Conservation (phyloP, 2,113 vertebrate species). For the Xyrauchen texanus region DNA sequence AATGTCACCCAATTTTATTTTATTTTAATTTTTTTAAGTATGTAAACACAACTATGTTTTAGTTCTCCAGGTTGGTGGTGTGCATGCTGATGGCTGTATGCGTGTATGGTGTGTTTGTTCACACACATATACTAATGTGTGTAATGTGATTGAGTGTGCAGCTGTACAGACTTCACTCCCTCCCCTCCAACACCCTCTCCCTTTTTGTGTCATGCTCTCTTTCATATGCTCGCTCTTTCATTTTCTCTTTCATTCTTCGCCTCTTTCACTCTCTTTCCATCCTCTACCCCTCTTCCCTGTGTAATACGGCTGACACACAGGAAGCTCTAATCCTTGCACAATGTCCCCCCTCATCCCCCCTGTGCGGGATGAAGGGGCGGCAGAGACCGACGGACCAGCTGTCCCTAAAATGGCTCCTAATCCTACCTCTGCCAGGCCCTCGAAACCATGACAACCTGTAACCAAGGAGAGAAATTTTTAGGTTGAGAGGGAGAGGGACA, state of each 20-base stretch:
- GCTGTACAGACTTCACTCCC: conserved; percentile 69
- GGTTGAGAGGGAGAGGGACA: conserved; percentile 68
- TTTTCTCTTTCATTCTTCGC: conserved; percentile 78
- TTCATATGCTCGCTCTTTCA: conserved; percentile 74
- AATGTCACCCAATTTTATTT: conserved; percentile 33
- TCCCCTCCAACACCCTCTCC: conserved; percentile 52
- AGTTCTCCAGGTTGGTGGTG: conserved; percentile 61
- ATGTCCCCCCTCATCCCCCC: conserved; percentile 68
- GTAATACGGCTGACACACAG: conserved; percentile 80
- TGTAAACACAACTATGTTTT: conserved; percentile 62
- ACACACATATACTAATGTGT: conserved; percentile 64
- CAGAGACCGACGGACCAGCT: conserved; percentile 77
- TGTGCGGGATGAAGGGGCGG: conserved; percentile 69
- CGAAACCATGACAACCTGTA: conserved; percentile 78
- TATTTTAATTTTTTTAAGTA: background rate
- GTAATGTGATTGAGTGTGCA: conserved; percentile 77
- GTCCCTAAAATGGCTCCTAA: conserved; percentile 80
- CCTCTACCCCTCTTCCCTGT: conserved; percentile 59
- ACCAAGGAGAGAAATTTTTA: conserved; percentile 71
- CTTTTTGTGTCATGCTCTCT: conserved; percentile 70
- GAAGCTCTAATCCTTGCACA: conserved; percentile 81
- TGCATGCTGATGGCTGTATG: conserved; percentile 53
- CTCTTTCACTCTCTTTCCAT: conserved; percentile 68
- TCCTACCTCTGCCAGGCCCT: conserved; percentile 67
- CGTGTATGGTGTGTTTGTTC: conserved; percentile 57